A percentile compares a stretch with the other conserved stretches of the same genome.
These are phyloP conservation scores for Tinamus major DNA, from an alignment of 2,797 vertebrate species.

Conservation along the genomic window DNA sequence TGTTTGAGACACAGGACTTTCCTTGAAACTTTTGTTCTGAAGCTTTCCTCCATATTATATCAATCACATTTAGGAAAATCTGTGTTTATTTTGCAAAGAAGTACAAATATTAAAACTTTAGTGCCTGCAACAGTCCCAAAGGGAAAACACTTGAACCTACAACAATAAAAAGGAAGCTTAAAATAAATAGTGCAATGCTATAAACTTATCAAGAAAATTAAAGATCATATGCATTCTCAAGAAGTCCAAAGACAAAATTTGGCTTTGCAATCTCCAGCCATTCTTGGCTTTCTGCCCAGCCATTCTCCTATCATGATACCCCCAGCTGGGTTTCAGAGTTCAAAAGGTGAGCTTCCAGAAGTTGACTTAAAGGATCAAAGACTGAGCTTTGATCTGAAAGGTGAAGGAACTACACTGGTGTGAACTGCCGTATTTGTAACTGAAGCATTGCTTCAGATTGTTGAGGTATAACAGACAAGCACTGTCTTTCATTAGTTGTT, in stretches of 20 bases:
- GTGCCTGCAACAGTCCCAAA: neutral
- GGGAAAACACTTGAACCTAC: neutral
- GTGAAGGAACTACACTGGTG: neutral
- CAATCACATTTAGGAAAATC: neutral
- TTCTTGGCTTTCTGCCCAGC: neutral
- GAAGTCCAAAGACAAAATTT: neutral
- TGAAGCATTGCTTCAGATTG: neutral
- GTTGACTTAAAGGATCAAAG: neutral
- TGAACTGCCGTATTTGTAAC: neutral
- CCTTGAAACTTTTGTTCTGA: neutral
- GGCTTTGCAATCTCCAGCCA: neutral
- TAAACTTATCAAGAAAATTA: neutral
- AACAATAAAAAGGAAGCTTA: conserved; percentile 27
- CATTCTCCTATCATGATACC: neutral
- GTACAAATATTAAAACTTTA: neutral
- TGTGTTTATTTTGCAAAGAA: conserved; percentile 26
- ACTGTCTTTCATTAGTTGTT: neutral
- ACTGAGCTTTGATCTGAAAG: neutral
- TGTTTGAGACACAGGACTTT: neutral
- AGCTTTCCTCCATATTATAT: neutral
- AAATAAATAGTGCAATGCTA: neutral
- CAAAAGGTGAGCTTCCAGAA: conserved; percentile 17
- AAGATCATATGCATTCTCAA: neutral
- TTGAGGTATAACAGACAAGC: neutral
- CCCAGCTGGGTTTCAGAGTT: neutral